Conservation (phyloP, 2,113 vertebrate genomes). For the Noturus placidus region DNA sequence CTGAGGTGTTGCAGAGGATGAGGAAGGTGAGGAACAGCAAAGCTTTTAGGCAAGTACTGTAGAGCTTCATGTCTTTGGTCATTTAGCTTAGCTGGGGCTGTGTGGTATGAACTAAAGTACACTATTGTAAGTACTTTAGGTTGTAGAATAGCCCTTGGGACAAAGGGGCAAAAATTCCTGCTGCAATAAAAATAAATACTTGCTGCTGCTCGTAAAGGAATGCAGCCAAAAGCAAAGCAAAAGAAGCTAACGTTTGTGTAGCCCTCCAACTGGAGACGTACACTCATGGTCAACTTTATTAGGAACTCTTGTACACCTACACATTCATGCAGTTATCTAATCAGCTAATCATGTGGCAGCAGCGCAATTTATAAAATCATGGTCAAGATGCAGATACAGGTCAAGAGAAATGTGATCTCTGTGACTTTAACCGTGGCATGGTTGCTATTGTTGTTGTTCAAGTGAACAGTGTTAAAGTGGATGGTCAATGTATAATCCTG, state of each 20-base stretch:
- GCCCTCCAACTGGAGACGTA: background rate
- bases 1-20: constrained; percentile 44
- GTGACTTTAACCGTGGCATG: background rate
- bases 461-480: too few relatives aligned
- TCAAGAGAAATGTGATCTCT: background rate
- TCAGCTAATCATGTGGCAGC: background rate
- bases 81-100: background rate
- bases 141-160: constrained; percentile 6
- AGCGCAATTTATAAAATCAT: too few relatives aligned
- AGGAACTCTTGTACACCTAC: background rate
- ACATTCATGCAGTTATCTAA: background rate
- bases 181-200: constrained; percentile 31
- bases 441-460: background rate
- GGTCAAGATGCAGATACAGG: too few relatives aligned
- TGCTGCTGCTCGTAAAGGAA: constrained; percentile 44
- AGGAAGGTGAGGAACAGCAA: constrained; percentile 44
- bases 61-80: constrained; percentile 49
- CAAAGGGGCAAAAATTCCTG: constrained; percentile 50
- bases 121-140: background rate
- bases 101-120: background rate
- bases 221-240: constrained; percentile 9
- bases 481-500: too few relatives aligned
- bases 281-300: background rate
- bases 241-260: background rate
- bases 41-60: constrained; percentile 39